These are phyloP conservation scores for Nannoperca obscura DNA, from an alignment of 2,797 vertebrate genomes.

Conservation along the genomic window DNA sequence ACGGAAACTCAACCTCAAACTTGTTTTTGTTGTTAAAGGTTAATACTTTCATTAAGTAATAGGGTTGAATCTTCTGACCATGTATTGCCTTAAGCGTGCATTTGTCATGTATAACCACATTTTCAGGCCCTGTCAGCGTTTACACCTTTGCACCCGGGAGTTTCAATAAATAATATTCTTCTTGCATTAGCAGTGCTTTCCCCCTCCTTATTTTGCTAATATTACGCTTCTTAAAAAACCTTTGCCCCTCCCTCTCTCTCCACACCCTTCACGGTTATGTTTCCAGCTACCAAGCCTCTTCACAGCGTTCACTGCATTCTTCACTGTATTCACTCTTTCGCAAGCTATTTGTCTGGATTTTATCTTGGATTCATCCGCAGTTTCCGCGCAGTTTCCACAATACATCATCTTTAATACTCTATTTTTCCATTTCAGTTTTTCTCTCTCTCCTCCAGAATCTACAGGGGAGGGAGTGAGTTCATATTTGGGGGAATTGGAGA, in stretches of 20 bases:
- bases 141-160: conserved; percentile 33
- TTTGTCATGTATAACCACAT: conserved; percentile 24
- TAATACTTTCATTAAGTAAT: conserved; percentile 16
- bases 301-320: conserved; percentile 56
- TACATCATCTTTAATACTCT: conserved; percentile 76
- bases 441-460: conserved; percentile 43
- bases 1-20: not conserved
- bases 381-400: conserved; percentile 73
- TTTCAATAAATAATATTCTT: conserved; percentile 38
- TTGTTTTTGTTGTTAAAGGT: not conserved
- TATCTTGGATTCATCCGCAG: conserved; percentile 65
- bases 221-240: conserved; percentile 56
- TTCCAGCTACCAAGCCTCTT: conserved; percentile 48
- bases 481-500: conserved; percentile 59
- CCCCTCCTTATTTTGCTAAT: conserved; percentile 36
- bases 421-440: conserved; percentile 65
- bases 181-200: conserved; percentile 20
- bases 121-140: conserved; percentile 18
- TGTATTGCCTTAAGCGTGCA: conserved; percentile 1
- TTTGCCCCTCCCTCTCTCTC: conserved; percentile 20
- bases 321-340: conserved; percentile 53
- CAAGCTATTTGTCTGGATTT: conserved; percentile 76
- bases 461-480: conserved; percentile 54
- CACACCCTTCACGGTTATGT: conserved; percentile 10
- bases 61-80: conserved; percentile 10